Percentiles rank a stretch among this genome's conserved stretches.
These are phyloP conservation scores for Drosophila saltans DNA, from an alignment of 1,140 invertebrate genomes.

Conservation along the genomic window DNA sequence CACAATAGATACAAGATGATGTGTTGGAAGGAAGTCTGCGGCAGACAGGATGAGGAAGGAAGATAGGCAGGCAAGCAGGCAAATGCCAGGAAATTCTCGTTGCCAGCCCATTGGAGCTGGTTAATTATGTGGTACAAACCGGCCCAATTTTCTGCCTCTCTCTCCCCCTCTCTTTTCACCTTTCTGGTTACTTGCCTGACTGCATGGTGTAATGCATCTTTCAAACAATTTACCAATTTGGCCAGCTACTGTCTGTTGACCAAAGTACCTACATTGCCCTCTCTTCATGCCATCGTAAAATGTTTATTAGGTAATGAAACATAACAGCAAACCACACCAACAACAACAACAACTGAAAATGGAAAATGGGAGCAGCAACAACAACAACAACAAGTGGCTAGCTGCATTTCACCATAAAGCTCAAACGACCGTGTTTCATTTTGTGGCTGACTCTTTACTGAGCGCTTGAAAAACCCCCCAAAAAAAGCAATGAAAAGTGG, in stretches of 20 bases:
- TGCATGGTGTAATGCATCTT: slow-evolving; percentile 61
- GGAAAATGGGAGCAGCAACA: neutral
- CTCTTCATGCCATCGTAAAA: slow-evolving; percentile 57
- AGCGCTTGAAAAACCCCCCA: slow-evolving; percentile 20
- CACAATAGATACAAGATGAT: neutral
- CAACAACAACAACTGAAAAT: neutral
- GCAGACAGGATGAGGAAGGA: neutral
- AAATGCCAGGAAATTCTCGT: slow-evolving; percentile 41
- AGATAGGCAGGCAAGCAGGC: neutral
- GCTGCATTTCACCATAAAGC: slow-evolving; percentile 51
- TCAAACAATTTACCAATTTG: slow-evolving; percentile 79
- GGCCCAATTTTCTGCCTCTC: neutral
- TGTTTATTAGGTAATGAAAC: slow-evolving; percentile 79
- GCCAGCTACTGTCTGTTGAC: slow-evolving; percentile 42
- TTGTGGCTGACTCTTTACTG: slow-evolving; percentile 34
- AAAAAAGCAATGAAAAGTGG: neutral
- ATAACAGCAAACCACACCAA: slow-evolving; percentile 62
- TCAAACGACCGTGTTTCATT: slow-evolving; percentile 63
- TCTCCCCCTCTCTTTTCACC: neutral
- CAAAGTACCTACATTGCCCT: slow-evolving; percentile 12
- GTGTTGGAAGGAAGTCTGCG: neutral
- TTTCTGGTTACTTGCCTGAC: slow-evolving; percentile 28
- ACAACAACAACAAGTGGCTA: slow-evolving; percentile 9
- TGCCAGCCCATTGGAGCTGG: slow-evolving; percentile 66
- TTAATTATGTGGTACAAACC: slow-evolving; percentile 57